Conservation (phyloP, 2,888 invertebrate genomes). For the Ferdinandea cuprea region DNA sequence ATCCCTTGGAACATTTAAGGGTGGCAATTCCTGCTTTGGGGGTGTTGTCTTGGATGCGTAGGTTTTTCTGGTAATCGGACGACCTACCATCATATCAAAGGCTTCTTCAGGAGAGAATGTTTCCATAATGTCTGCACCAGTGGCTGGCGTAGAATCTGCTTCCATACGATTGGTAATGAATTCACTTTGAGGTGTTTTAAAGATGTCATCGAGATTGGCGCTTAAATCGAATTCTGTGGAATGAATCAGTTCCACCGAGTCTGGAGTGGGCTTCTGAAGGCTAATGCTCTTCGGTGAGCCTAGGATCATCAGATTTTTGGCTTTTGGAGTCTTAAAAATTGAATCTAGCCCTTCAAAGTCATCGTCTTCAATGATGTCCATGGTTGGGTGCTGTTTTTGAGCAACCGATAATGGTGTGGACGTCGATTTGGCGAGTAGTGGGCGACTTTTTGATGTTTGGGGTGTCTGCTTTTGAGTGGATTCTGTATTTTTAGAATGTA, state of each 20-base stretch:
- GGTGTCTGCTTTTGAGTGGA: background rate
- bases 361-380: slow-evolving; percentile 35
- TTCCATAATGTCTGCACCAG: background rate
- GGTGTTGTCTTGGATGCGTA: slow-evolving; percentile 67
- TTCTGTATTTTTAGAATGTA: too few species aligned
- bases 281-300: slow-evolving; percentile 79
- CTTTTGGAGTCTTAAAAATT: slow-evolving; percentile 80
- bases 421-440: background rate
- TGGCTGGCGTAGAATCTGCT: background rate
- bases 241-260: slow-evolving; percentile 75
- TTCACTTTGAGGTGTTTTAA: slow-evolving; percentile 77
- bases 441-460: slow-evolving; percentile 8
- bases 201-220: slow-evolving; percentile 79
- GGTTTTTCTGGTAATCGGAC: slow-evolving; percentile 71
- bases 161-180: slow-evolving; percentile 20
- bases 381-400: background rate
- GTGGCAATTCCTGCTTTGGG: slow-evolving; percentile 37
- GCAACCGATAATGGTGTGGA: background rate
- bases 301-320: slow-evolving; percentile 80
- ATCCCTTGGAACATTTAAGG: slow-evolving; percentile 70
- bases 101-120: slow-evolving; percentile 75
- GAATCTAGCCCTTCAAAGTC: slow-evolving; percentile 76
- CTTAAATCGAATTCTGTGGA: slow-evolving; percentile 79
- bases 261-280: slow-evolving; percentile 76
- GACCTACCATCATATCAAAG: slow-evolving; percentile 77